Conservation (phyloP, 2,888 invertebrate genomes). For the Axea sp. region DNA sequence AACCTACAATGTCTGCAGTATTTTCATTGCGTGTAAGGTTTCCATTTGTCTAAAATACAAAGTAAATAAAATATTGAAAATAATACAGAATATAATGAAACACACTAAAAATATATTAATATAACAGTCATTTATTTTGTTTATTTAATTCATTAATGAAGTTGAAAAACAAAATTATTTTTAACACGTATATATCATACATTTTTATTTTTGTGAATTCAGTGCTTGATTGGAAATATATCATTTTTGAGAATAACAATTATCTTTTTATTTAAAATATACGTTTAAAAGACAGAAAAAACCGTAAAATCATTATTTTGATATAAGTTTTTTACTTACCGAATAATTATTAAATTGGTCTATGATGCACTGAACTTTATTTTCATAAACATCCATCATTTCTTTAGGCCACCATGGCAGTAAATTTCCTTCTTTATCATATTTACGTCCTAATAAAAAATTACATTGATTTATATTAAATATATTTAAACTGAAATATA, state of each 20-base stretch:
- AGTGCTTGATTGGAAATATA: background rate
- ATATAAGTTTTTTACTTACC: slow-evolving; percentile 27
- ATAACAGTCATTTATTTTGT: too few relatives aligned
- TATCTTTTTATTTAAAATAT: too few relatives aligned
- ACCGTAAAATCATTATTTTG: too few relatives aligned
- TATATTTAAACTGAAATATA: too few relatives aligned
- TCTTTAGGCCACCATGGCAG: slow-evolving; percentile 85
- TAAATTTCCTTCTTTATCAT: slow-evolving; percentile 88
- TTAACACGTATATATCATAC: too few relatives aligned
- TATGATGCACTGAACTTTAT: slow-evolving; percentile 77
- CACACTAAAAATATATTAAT: slow-evolving; percentile 3
- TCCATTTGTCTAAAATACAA: slow-evolving; percentile 15
- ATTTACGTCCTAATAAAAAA: slow-evolving; percentile 84
- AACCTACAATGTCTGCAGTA: slow-evolving; percentile 23
- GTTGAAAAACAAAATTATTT: too few relatives aligned
- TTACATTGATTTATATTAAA: background rate
- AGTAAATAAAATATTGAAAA: too few relatives aligned
- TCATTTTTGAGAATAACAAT: background rate
- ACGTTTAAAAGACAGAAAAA: too few relatives aligned
- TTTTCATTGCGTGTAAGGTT: slow-evolving; percentile 28
- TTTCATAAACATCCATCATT: slow-evolving; percentile 83
- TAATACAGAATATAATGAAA: too few relatives aligned
- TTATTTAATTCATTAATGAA: too few relatives aligned
- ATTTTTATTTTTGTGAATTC: background rate
- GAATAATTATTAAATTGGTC: slow-evolving; percentile 34